A percentile compares a stretch with the other conserved stretches of the same genome.
These are phyloP conservation scores for Pituophis catenifer DNA, from an alignment of 2,113 vertebrate genomes.

Conservation along the genomic window DNA sequence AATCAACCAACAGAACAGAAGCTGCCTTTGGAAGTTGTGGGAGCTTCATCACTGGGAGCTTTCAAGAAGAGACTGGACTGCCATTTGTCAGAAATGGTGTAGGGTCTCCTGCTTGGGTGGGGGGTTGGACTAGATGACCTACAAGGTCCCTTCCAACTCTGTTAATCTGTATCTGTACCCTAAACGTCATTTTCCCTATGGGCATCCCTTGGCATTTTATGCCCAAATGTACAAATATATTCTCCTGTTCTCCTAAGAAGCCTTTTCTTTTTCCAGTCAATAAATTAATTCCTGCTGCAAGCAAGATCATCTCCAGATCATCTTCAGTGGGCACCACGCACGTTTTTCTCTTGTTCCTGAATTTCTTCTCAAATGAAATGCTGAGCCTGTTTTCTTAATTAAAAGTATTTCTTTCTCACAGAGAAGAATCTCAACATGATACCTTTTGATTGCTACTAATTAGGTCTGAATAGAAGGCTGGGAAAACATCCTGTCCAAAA, in stretches of 20 bases:
- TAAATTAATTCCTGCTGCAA: background rate
- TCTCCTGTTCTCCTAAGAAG: background rate
- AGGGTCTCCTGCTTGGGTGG: no score
- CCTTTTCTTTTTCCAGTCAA: background rate
- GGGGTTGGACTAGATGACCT: no score
- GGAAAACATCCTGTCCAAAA: background rate
- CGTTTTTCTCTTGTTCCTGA: background rate
- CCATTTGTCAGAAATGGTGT: no score
- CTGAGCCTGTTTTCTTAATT: background rate
- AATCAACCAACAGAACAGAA: no score
- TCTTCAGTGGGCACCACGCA: background rate
- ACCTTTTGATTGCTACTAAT: background rate
- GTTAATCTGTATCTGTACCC: no score
- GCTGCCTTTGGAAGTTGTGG: no score
- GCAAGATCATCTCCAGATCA: background rate
- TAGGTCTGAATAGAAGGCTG: background rate
- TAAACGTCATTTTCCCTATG: background rate
- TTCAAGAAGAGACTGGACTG: no score
- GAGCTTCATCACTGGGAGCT: no score
- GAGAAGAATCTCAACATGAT: background rate
- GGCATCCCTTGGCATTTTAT: background rate
- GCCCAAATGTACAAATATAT: background rate
- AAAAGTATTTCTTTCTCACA: background rate
- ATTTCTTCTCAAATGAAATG: background rate
- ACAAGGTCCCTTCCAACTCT: no score